phyloP scores from a whole-genome alignment of 2,888 invertebrate species.

The Sarcophaga carnaria region DNA sequence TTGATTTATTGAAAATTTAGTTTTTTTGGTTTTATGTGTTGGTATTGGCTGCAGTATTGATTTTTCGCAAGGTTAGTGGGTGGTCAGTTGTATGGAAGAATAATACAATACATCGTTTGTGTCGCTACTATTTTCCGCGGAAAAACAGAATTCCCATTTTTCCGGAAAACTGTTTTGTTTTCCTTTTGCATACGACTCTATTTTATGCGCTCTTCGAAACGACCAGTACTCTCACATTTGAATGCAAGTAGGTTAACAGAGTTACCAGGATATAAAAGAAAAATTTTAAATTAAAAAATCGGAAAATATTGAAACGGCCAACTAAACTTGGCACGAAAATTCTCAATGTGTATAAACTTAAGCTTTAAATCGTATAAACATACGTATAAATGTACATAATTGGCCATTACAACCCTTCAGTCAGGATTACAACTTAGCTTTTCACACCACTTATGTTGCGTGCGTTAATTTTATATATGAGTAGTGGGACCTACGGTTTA shows the following conservation, averaged over 20 bases:
- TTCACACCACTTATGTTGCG: no score
- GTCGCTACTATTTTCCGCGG: conserved; percentile 60
- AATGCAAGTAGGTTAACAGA: conserved; percentile 22
- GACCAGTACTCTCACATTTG: conserved; percentile 50
- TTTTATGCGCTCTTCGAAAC: conserved; percentile 32
- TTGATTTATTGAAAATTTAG: conserved; percentile 14
- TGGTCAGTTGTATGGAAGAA: conserved; percentile 68
- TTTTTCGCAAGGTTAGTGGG: conserved; percentile 77
- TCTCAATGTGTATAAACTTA: no score
- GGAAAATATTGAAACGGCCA: background rate
- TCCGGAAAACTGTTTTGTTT: conserved; percentile 54
- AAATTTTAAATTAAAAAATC: background rate
- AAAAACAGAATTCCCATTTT: conserved; percentile 53
- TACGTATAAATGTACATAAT: no score
- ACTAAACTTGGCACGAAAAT: no score
- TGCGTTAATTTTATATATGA: no score
- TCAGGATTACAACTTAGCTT: no score
- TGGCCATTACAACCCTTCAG: no score
- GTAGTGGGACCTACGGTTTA: no score
- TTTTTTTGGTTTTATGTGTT: conserved; percentile 46
- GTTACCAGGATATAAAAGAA: conserved; percentile 43
- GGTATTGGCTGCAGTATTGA: conserved; percentile 75
- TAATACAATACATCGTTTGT: conserved; percentile 34
- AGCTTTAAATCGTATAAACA: no score
- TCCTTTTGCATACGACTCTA: conserved; percentile 43